phyloP scores from a whole-genome alignment of 2,888 invertebrate genomes.

The Hyles lineata region DNA sequence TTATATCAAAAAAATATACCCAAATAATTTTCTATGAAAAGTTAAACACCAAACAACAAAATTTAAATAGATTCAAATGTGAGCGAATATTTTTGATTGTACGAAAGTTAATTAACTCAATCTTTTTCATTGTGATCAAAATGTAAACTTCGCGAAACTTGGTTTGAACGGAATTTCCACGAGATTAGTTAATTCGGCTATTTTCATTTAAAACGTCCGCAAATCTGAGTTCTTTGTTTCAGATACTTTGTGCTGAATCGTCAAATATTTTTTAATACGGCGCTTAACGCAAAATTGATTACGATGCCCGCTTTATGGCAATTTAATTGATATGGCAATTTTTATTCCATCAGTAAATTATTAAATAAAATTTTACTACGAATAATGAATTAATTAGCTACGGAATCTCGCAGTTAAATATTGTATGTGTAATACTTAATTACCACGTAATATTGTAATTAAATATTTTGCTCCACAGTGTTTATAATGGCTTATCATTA shows the following conservation, averaged over 20 bases:
- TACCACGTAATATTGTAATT: no score
- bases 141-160: constrained; percentile 20
- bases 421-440: no score
- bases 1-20: no score
- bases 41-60: not conserved
- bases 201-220: not conserved
- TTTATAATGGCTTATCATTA: no score
- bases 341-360: not conserved
- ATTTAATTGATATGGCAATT: not conserved
- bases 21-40: no score
- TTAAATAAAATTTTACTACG: no score
- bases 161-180: not conserved
- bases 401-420: no score
- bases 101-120: constrained; percentile 11
- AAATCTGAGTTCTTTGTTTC: not conserved
- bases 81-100: not conserved
- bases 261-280: not conserved
- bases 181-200: constrained; percentile 10
- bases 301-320: not conserved
- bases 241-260: not conserved
- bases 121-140: constrained; percentile 14
- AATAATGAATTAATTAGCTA: no score
- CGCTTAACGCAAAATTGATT: constrained; percentile 6
- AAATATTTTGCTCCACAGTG: no score
- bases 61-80: not conserved